Percentiles rank a stretch among this genome's conserved stretches.
Conservation (phyloP, 2,797 vertebrate genomes). For the Myiotriccus ornatus region DNA sequence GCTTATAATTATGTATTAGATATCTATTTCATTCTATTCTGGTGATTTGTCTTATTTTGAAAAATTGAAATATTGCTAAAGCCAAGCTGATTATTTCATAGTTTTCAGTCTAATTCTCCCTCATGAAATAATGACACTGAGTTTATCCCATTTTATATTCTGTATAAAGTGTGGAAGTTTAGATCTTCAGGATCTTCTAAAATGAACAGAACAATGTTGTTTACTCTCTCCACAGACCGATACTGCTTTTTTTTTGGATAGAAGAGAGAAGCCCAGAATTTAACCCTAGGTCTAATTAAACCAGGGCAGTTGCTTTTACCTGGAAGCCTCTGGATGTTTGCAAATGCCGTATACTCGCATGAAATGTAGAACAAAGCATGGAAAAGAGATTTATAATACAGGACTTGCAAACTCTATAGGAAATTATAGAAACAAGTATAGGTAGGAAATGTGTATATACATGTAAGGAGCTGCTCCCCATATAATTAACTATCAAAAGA, state of each 20-base stretch:
- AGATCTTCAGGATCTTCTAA: background rate
- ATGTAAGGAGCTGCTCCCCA: background rate
- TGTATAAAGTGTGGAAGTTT: background rate
- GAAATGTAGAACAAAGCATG: background rate
- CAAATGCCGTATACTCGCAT: background rate
- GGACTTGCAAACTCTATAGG: background rate
- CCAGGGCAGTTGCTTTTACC: background rate
- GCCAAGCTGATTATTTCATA: background rate
- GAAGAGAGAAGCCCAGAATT: background rate
- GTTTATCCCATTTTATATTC: background rate
- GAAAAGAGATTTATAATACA: background rate
- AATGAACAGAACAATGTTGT: background rate
- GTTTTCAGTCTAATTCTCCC: background rate
- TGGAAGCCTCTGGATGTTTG: background rate
- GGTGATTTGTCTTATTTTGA: background rate
- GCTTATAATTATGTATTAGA: background rate
- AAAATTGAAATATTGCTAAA: background rate
- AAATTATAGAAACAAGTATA: background rate
- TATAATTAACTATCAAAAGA: background rate
- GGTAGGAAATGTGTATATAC: background rate
- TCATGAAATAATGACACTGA: background rate
- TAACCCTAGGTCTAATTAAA: background rate
- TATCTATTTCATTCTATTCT: background rate
- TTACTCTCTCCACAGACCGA: background rate
- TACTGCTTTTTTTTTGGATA: background rate